Base-by-base conservation (phyloP, 2,797 vertebrate genomes). In the Helostoma temminkii region DNA sequence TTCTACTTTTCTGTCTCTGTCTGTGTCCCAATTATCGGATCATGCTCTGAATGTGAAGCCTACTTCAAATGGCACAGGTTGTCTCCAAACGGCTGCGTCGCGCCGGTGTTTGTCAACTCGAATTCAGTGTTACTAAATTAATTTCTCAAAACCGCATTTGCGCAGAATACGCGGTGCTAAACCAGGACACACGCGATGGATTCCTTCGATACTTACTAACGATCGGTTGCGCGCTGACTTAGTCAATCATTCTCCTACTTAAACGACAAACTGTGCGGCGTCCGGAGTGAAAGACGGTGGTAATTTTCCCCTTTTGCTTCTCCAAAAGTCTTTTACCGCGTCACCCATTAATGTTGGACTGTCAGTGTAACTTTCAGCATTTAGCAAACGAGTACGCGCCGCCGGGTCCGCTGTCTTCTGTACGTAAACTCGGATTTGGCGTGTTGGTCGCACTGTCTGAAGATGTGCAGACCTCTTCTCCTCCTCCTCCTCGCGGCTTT, bases 401-500 rank as follows among this genome's bases (percentile, higher is more conserved):
- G 60, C 64, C 85, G 81, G 87, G 83, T 81, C 82, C 83, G 85
- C 84, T 86, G 77, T 89, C 88, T 79, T 72, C 81, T 76, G 64
- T 53, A 85, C 83, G 83, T 89, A 84, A 89, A 89, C 84, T 88
- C 87, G 82, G 72, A 78, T 88, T 90, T 85, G 71, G 81, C 86
- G 87, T 56, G 88, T 83, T 75, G 74, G 81, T 66, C 87, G 91
- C 80, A 90, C 85, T 68, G 91, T 88, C 79, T 94, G 88, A 86
- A 93, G 92, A 91, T 93, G 92, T 87, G 87, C 94, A 96, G 93
- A 89, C 74, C 85, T 88, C 89, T 89, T 84, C 93, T 89, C 92
- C 93, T 89, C 92, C 89, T 82, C 81, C 89, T 89, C 90, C 85
- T 93, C 88, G 91, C 93, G 48, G 92, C 92, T 94, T 92, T 92